Evolutionary conservation across 2,888 invertebrate species (phyloP), one percentile per base, ranked within the genome.

Genomic region (Drosophila eohydei): DNA sequence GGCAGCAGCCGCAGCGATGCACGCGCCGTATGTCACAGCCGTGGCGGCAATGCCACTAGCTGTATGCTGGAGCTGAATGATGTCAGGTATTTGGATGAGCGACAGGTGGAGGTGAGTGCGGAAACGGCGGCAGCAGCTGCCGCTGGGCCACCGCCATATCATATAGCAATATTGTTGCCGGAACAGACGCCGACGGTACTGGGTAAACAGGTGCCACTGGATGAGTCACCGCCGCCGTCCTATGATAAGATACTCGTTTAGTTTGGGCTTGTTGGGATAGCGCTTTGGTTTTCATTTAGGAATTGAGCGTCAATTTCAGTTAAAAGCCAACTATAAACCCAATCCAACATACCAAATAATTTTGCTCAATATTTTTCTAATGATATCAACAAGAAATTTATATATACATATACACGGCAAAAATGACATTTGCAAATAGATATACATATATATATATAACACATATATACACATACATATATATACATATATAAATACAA

Each of bases 91-190:
- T 64, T 84, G 71, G 85, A 76, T 48, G 89, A 79, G 57, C 70
- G 71, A 5, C 76, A 68, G 51, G 62, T 68, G 52, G 70, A 69
- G 55, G 70, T 71, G n/a, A 60, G 78, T 61, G 74, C 71, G 12
- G 82, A 88, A 50, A 89, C 84, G 34, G 82, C 78, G 2, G 77
- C 80, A 34, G 73, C 78, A 32, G 85, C 91, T 30, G 86, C 86
- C 16, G 90, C 91, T 40, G 92, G 93, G 7, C 95, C 96, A 26
- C 97, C 97, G n/a, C 96, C 97, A 11, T 97, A 97, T 94, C 96
- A 96, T 93, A 96, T 96, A 93, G 96, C 97, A 44, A 96, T 97
- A 87, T 93, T 96, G 80, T 94, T 96, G 90, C 96, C 96, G 62
- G 94, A 94, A 26, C 86, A 88, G 59, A 86, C 90, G 21, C 69